These are phyloP conservation scores for Uromys caudimaculatus DNA, from an alignment of 2,797 vertebrate species.

Conservation along the genomic window DNA sequence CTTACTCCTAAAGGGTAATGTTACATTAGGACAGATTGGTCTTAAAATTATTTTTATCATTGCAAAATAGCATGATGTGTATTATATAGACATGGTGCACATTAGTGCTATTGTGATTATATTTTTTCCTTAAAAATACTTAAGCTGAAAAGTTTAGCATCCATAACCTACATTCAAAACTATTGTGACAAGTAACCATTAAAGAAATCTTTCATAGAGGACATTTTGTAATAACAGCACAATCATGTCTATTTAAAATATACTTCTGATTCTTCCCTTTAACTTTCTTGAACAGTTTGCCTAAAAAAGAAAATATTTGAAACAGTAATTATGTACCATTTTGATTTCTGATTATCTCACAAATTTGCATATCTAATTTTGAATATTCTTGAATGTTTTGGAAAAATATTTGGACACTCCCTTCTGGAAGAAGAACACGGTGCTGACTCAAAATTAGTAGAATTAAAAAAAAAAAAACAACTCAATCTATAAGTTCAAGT, in stretches of 20 bases:
- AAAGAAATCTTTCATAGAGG: not conserved
- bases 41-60: conserved; percentile 37
- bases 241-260: not conserved
- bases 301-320: not conserved
- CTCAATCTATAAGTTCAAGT: not conserved
- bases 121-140: not conserved
- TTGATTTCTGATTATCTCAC: conserved; percentile 23
- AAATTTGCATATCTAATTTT: conserved; percentile 10
- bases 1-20: not conserved
- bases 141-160: conserved; percentile 46
- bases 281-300: conserved; percentile 31
- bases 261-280: not conserved
- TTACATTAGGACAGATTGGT: not conserved
- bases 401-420: not conserved
- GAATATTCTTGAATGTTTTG: not conserved
- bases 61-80: not conserved
- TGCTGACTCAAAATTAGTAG: not conserved
- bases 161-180: not conserved
- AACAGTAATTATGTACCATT: conserved; percentile 21
- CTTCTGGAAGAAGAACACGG: not conserved
- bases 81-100: conserved; percentile 58
- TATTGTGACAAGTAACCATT: not conserved
- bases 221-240: conserved; percentile 24
- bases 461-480: not conserved
- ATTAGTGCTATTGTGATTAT: conserved; percentile 67